Evolutionary conservation across 2,113 vertebrate genomes (phyloP).

Genomic region (Alethe diademata): DNA sequence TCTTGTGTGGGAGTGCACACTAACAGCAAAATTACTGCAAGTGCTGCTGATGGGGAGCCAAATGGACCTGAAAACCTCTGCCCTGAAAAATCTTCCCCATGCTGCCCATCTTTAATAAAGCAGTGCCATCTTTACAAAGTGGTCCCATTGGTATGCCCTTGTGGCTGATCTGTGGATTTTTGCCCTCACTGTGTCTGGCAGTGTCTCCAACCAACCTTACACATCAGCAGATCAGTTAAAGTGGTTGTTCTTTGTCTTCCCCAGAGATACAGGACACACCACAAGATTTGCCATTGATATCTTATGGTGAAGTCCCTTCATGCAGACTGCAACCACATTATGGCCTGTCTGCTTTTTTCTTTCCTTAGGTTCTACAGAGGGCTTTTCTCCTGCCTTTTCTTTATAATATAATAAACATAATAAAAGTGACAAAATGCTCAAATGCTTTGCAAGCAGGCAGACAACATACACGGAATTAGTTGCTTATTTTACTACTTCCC

Average conservation of each 20-base stretch:
- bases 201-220: background rate
- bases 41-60: background rate
- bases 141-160: background rate
- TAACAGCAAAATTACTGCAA: fast-evolving
- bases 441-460: background rate
- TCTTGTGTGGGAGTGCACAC: background rate
- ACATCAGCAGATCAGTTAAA: background rate
- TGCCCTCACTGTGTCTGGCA: background rate
- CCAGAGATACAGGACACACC: background rate
- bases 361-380: background rate
- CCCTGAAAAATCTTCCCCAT: background rate
- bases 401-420: background rate
- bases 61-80: background rate
- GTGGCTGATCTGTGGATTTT: background rate
- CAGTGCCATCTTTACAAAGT: background rate
- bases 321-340: fast-evolving
- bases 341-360: background rate
- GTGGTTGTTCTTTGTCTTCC: background rate
- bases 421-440: background rate
- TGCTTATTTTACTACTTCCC: background rate
- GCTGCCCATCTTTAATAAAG: background rate
- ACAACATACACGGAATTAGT: background rate
- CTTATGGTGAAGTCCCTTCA: background rate
- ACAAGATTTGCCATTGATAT: background rate
- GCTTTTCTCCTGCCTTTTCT: background rate